Evolutionary conservation across 2,797 vertebrate species (phyloP).

Genomic region (Trachops cirrhosus): DNA sequence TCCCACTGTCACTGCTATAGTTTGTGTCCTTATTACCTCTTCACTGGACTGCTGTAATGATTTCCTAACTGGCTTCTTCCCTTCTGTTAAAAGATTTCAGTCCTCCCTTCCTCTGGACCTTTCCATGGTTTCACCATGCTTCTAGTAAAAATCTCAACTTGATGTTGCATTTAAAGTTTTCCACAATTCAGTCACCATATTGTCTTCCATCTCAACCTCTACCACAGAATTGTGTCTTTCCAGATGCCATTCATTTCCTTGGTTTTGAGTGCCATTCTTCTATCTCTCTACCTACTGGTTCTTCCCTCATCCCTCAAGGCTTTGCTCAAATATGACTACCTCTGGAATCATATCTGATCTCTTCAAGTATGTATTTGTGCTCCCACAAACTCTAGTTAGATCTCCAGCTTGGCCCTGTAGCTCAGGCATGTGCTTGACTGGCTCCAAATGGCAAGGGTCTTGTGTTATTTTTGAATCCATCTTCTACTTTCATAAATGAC

Average conservation of each 20-base stretch:
- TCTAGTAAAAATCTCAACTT: not conserved
- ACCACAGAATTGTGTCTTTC: not conserved
- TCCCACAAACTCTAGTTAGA: not conserved
- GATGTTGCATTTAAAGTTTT: not conserved
- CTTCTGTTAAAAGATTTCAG: not conserved
- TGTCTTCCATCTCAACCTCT: not conserved
- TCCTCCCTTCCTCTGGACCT: not conserved
- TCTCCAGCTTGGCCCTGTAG: not conserved
- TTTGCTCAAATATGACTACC: not conserved
- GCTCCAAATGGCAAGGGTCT: not conserved
- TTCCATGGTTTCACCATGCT: not conserved
- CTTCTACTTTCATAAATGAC: not conserved
- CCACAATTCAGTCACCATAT: not conserved
- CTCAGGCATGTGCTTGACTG: not conserved
- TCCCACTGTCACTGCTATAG: not conserved
- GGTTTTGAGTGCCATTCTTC: not conserved
- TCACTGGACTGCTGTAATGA: not conserved
- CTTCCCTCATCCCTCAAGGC: not conserved
- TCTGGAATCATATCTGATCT: not conserved
- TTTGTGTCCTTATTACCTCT: not conserved
- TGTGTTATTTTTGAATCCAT: not conserved
- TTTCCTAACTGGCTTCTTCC: not conserved
- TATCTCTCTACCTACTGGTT: not conserved
- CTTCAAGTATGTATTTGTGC: not conserved
- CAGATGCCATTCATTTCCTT: not conserved